Percentiles rank a stretch among this genome's conserved stretches.
phyloP scores from a whole-genome alignment of 2,888 invertebrate species.

The Heteromurus nitidus region DNA sequence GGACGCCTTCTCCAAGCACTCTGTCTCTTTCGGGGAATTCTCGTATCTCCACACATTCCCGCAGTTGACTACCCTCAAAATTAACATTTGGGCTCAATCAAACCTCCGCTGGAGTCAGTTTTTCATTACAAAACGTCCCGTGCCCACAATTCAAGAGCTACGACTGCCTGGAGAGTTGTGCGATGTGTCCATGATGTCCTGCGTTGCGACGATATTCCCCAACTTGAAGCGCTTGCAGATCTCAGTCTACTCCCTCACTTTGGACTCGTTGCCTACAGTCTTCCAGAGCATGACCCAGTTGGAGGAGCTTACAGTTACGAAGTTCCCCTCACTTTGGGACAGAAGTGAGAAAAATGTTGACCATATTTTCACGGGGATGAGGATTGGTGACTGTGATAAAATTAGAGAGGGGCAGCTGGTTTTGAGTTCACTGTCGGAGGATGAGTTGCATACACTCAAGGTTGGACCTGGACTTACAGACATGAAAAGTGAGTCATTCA shows the following conservation, averaged over 20 bases:
- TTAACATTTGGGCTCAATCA: slow-evolving; percentile 39
- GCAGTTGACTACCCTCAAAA: slow-evolving; percentile 20
- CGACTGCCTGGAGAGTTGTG: slow-evolving; percentile 50
- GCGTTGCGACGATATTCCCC: slow-evolving; percentile 22
- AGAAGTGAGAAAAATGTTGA: slow-evolving; percentile 54
- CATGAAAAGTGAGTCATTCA: slow-evolving; percentile 53
- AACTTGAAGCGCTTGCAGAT: slow-evolving; percentile 46
- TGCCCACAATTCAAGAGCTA: slow-evolving; percentile 31
- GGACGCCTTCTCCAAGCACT: slow-evolving; percentile 53
- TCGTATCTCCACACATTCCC: slow-evolving; percentile 39
- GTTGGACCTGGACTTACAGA: slow-evolving; percentile 39
- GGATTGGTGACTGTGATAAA: slow-evolving; percentile 40
- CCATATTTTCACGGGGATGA: slow-evolving; percentile 57
- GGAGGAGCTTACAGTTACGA: slow-evolving; percentile 31
- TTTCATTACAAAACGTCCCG: not conserved
- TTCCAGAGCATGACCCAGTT: slow-evolving; percentile 42
- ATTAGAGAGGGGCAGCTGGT: slow-evolving; percentile 10
- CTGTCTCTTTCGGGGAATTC: slow-evolving; percentile 41
- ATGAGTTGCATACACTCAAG: slow-evolving; percentile 28
- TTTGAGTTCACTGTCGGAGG: slow-evolving; percentile 10
- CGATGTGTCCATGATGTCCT: slow-evolving; percentile 3
- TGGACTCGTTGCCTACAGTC: slow-evolving; percentile 35
- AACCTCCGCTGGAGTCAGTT: slow-evolving; percentile 47
- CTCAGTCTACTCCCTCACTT: slow-evolving; percentile 24
- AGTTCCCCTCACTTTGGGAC: slow-evolving; percentile 52